Evolutionary conservation across 2,888 invertebrate genomes (phyloP).

Genomic region (Athetis lepigone): DNA sequence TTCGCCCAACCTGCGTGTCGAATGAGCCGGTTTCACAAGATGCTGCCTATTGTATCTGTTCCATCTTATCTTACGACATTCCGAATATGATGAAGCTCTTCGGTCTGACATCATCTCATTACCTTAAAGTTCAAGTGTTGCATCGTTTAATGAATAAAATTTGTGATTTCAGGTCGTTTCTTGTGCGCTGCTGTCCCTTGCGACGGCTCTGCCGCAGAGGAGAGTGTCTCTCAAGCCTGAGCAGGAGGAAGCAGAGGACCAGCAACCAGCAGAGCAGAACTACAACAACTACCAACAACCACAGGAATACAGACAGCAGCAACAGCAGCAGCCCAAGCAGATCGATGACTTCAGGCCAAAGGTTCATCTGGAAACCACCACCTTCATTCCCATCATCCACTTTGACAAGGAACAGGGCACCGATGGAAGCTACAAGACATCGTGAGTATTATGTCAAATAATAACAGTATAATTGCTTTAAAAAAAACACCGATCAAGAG

Average conservation of each 20-base stretch:
- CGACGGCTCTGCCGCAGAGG: conserved; percentile 86
- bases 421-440: conserved; percentile 95
- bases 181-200: conserved; percentile 80
- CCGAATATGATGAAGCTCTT: conserved; percentile 88
- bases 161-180: conserved; percentile 80
- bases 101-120: conserved; percentile 81
- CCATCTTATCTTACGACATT: conserved; percentile 87
- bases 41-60: conserved; percentile 86
- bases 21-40: conserved; percentile 85
- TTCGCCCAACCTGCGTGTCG: conserved; percentile 88
- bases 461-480: background rate
- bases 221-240: conserved; percentile 80
- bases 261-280: conserved; percentile 82
- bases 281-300: conserved; percentile 79
- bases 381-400: conserved; percentile 95
- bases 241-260: conserved; percentile 73
- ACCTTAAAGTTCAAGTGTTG: conserved; percentile 44
- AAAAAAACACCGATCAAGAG: too few relatives aligned
- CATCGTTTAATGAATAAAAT: conserved; percentile 29
- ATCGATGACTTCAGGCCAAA: conserved; percentile 86
- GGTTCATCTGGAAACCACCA: conserved; percentile 91
- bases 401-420: conserved; percentile 96
- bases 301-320: conserved; percentile 63
- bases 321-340: conserved; percentile 71
- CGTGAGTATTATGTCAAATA: conserved; percentile 87